Conservation (phyloP, 2,113 vertebrate species). For the Brienomyrus brachyistius region DNA sequence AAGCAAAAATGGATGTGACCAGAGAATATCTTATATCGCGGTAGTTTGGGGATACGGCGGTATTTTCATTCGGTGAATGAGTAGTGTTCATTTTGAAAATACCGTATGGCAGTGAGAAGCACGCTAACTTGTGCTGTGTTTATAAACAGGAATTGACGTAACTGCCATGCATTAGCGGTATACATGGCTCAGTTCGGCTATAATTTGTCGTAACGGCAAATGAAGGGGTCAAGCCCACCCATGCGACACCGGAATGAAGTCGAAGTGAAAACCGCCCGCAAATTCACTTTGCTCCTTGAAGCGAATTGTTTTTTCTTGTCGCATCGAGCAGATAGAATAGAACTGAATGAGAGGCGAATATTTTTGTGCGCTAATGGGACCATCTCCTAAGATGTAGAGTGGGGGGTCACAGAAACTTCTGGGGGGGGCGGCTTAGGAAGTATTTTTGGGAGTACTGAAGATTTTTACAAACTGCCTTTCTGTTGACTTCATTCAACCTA, state of each 20-base stretch:
- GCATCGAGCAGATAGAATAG: not conserved
- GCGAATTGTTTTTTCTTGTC: not conserved
- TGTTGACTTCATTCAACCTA: not conserved
- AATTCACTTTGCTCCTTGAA: not conserved
- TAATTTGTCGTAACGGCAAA: not conserved
- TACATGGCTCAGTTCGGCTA: not conserved
- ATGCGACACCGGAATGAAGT: not conserved
- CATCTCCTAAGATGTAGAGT: not conserved
- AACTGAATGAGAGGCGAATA: no score
- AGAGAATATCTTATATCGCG: not conserved
- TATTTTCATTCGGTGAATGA: not conserved
- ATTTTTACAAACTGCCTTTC: not conserved
- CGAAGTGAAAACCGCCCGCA: not conserved
- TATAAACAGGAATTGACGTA: not conserved
- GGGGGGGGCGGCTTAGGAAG: not conserved
- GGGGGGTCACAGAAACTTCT: not conserved
- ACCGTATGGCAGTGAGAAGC: not conserved
- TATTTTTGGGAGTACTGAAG: not conserved
- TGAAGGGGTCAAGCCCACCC: not conserved
- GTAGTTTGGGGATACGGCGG: not conserved
- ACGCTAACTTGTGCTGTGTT: not conserved
- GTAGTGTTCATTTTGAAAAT: not conserved
- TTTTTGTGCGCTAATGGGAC: not conserved
- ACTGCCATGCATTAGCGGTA: not conserved
- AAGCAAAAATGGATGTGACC: not conserved